Evolutionary conservation across 2,113 vertebrate genomes (phyloP).

Genomic region (Numida meleagris): DNA sequence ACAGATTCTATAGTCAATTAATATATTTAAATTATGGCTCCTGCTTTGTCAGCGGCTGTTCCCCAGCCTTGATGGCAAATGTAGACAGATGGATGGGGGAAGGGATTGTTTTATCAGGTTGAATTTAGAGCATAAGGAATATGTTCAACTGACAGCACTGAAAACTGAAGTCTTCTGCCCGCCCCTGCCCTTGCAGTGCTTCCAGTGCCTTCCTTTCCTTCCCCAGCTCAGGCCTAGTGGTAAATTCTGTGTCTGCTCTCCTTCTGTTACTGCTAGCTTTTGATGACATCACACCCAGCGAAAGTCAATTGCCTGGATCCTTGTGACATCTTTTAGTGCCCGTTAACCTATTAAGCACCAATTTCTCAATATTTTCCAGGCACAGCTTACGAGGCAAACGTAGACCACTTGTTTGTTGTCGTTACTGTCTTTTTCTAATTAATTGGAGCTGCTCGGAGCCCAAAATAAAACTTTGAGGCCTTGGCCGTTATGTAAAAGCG

Average conservation of each 20-base stretch:
- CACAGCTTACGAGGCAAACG: background rate
- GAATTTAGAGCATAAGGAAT: slow-evolving; percentile 12
- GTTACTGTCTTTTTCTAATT: background rate
- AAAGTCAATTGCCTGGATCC: background rate
- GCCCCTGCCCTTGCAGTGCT: background rate
- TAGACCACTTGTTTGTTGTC: background rate
- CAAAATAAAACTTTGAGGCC: slow-evolving; percentile 52
- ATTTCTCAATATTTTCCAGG: background rate
- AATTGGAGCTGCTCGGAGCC: slow-evolving; percentile 15
- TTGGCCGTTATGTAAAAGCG: slow-evolving; percentile 33
- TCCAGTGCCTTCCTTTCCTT: background rate
- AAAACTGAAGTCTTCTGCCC: background rate
- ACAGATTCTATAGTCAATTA: background rate
- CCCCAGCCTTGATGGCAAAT: background rate
- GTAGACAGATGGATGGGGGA: slow-evolving; percentile 22
- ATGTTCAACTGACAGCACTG: background rate
- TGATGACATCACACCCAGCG: background rate
- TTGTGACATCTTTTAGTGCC: background rate
- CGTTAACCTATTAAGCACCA: background rate
- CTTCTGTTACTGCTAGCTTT: background rate
- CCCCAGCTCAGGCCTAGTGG: background rate
- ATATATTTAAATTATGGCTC: background rate
- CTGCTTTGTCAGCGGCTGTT: background rate
- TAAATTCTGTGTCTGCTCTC: background rate
- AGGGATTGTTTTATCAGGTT: slow-evolving; percentile 15